phyloP scores from a whole-genome alignment of 2,797 vertebrate genomes.

The Hippopotamyrus pictus region DNA sequence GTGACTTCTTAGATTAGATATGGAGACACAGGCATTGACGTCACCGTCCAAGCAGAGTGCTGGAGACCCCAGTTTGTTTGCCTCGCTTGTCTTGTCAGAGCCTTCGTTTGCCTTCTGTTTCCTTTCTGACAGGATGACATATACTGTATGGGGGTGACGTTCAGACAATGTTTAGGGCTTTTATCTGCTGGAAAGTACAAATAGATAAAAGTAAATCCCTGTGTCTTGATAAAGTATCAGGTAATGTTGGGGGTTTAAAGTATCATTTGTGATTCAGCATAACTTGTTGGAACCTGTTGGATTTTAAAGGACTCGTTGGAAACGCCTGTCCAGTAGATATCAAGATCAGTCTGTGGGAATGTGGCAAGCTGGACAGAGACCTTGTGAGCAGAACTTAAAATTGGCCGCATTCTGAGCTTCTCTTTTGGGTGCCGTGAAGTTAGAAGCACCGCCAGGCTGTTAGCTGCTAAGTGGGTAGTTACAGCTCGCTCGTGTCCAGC shows the following conservation, averaged over 20 bases:
- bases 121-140: neutral
- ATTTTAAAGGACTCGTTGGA: neutral
- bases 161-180: neutral
- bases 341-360: neutral
- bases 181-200: neutral
- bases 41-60: constrained; percentile 37
- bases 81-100: constrained; percentile 22
- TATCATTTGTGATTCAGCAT: neutral
- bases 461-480: constrained; percentile 21
- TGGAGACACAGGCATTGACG: constrained; percentile 34
- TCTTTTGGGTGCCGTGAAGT: constrained; percentile 6
- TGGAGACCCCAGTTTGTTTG: constrained; percentile 32
- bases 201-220: neutral
- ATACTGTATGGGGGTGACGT: neutral
- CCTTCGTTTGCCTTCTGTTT: neutral
- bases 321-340: neutral
- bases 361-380: neutral
- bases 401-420: neutral
- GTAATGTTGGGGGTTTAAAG: neutral
- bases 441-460: constrained; percentile 9
- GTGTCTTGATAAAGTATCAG: neutral
- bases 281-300: neutral
- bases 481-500: neutral
- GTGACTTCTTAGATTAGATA: constrained; percentile 36
- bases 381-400: neutral